Evolutionary conservation across 2,797 vertebrate species (phyloP), one percentile per base, ranked within the genome.

Genomic region (Trematomus bernacchii): DNA sequence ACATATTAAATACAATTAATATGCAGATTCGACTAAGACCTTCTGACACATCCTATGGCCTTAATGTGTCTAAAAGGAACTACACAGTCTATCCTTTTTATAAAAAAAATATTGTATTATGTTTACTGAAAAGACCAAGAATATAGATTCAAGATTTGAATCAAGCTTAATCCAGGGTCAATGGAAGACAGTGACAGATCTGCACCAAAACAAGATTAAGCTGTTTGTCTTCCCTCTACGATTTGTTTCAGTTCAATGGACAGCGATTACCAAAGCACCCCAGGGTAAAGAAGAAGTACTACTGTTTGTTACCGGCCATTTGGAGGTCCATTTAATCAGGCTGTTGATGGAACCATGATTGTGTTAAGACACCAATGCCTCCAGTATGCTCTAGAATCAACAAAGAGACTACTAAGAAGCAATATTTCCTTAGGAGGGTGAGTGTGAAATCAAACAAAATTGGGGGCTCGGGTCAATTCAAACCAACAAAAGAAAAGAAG

Each of bases 371-470:
- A 37, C 60, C 15, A 8, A 1, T 69, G 52, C 21, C 48, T 64
- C 71, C 52, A 16, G 40, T 69, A 66, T 57, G 21, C 46, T 71
- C 19, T 47, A 66, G 37, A 44, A n/a, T 54, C 30, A 66, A 79
- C 68, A 79, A 76, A 76, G 12, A 58, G 30, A 12, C 23, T 14
- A 42, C 14, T 62, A 37, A 43, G 51, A 58, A 70, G 47, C 12
- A 59, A 43, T 69, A 66, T 69, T 66, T 71, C 14, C 0, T 5
- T 30, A 10, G 18, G 16, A 37, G 52, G 3, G 1, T 64, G 59
- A 58, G 63, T 48, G 23, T 60, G 66, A 86, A 76, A 73, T 76
- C 7, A 1, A 46, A 66, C 65, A 21, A 72, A 72, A 77, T 21
- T 62, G 46, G 16, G 33, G 59, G 42, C 53, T 42, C 3, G 3